These are phyloP conservation scores for Ophion ellenae DNA, from an alignment of 2,888 invertebrate species.

Conservation along the genomic window DNA sequence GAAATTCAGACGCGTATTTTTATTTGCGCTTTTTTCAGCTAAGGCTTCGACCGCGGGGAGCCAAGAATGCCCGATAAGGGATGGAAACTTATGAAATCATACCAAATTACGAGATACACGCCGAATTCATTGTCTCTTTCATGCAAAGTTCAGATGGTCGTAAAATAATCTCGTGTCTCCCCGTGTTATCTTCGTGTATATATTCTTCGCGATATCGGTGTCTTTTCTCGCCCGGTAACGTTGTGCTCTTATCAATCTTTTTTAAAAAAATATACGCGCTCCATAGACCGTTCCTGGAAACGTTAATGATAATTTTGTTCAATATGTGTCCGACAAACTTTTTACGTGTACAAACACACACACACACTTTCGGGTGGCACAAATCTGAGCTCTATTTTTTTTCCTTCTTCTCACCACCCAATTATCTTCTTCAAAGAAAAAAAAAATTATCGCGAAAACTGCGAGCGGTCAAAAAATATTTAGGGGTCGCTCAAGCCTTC, in stretches of 20 bases:
- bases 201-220: conserved; percentile 21
- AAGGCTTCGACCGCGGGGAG: not conserved
- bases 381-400: too few species aligned
- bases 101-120: not conserved
- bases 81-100: not conserved
- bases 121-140: conserved; percentile 22
- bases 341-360: not conserved
- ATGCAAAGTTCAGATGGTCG: conserved; percentile 15
- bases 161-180: conserved; percentile 10
- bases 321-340: not conserved
- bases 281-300: not conserved
- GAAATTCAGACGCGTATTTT: too few species aligned
- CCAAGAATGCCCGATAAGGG: not conserved
- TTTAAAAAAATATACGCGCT: not conserved
- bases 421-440: too few species aligned
- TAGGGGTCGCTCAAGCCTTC: too few species aligned
- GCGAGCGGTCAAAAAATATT: too few species aligned
- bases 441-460: too few species aligned
- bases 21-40: not conserved
- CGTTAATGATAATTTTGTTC: not conserved
- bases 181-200: conserved; percentile 19
- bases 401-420: too few species aligned
- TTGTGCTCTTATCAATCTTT: conserved; percentile 25
- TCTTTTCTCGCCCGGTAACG: not conserved
- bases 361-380: too few species aligned